Conservation (phyloP, 2,888 invertebrate genomes). For the Gortyna flavago region DNA sequence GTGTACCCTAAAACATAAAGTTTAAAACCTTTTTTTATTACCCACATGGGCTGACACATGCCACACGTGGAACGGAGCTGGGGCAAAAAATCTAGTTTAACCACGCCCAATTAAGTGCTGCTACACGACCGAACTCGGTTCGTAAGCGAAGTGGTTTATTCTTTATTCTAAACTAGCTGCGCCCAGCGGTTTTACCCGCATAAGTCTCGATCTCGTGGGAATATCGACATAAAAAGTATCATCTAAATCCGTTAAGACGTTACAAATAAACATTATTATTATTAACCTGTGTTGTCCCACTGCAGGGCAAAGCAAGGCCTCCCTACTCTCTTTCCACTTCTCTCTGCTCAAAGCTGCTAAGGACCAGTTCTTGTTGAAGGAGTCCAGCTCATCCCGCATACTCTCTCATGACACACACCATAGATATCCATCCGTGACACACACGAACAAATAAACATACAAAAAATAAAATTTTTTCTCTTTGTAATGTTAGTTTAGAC, state of each 20-base stretch:
- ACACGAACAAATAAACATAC: too few species aligned
- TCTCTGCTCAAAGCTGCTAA: too few species aligned
- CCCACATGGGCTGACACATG: slow-evolving; percentile 55
- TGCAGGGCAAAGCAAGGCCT: too few species aligned
- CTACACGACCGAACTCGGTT: slow-evolving; percentile 31
- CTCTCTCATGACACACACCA: too few species aligned
- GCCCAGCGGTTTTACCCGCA: neutral
- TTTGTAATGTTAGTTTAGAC: neutral
- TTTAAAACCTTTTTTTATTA: slow-evolving; percentile 51
- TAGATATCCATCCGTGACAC: too few species aligned
- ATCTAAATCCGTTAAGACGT: neutral
- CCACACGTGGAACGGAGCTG: slow-evolving; percentile 52
- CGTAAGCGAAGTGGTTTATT: slow-evolving; percentile 41
- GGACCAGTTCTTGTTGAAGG: too few species aligned
- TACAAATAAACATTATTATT: neutral
- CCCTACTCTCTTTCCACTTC: too few species aligned
- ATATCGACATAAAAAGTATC: neutral
- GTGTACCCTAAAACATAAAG: slow-evolving; percentile 52
- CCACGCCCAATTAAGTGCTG: slow-evolving; percentile 49
- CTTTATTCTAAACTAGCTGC: slow-evolving; percentile 12
- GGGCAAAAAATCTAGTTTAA: slow-evolving; percentile 49
- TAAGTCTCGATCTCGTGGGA: neutral
- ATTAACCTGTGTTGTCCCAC: too few species aligned
- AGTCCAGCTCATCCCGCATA: too few species aligned
- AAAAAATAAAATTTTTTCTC: neutral